Percentiles rank a stretch among this genome's conserved stretches.
These are phyloP conservation scores for Leucania comma DNA, from an alignment of 2,888 invertebrate species.

Conservation along the genomic window DNA sequence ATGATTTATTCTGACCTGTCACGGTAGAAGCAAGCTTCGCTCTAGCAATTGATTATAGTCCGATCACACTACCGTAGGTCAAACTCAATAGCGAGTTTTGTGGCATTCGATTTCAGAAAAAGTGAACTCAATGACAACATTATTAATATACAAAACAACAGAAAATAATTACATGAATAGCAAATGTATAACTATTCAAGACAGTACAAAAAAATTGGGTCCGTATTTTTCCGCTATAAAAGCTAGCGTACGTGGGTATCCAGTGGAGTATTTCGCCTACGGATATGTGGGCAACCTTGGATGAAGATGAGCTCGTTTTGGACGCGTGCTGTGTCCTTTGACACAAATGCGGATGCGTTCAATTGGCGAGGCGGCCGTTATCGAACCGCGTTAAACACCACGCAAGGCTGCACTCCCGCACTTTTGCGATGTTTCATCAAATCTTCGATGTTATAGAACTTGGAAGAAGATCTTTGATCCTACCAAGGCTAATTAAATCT, in stretches of 20 bases:
- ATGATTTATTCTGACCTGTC: conserved; percentile 52
- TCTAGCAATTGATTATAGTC: conserved; percentile 36
- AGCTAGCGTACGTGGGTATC: conserved; percentile 72
- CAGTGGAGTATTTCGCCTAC: conserved; percentile 75
- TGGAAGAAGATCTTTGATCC: conserved; percentile 8
- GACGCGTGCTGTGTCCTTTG: conserved; percentile 88
- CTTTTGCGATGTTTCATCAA: conserved; percentile 61
- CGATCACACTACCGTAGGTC: conserved; percentile 1
- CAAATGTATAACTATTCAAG: background rate
- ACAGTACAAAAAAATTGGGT: conserved; percentile 30
- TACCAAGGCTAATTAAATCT: background rate
- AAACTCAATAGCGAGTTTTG: background rate
- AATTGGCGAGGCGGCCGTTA: conserved; percentile 86
- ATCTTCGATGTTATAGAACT: conserved; percentile 25
- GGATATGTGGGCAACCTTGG: conserved; percentile 86
- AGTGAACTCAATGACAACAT: conserved; percentile 7
- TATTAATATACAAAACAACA: background rate
- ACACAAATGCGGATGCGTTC: conserved; percentile 89
- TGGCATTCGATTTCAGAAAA: conserved; percentile 9
- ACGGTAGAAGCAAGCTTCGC: conserved; percentile 24
- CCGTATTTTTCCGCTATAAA: conserved; percentile 69
- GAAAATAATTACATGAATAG: conserved; percentile 1
- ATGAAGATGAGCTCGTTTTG: conserved; percentile 85
- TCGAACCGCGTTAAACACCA: conserved; percentile 89
- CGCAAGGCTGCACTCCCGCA: conserved; percentile 80